Evolutionary conservation across 1,140 invertebrate genomes (phyloP), one percentile per base, ranked within the genome.

Genomic region (Hyphantria cunea): DNA sequence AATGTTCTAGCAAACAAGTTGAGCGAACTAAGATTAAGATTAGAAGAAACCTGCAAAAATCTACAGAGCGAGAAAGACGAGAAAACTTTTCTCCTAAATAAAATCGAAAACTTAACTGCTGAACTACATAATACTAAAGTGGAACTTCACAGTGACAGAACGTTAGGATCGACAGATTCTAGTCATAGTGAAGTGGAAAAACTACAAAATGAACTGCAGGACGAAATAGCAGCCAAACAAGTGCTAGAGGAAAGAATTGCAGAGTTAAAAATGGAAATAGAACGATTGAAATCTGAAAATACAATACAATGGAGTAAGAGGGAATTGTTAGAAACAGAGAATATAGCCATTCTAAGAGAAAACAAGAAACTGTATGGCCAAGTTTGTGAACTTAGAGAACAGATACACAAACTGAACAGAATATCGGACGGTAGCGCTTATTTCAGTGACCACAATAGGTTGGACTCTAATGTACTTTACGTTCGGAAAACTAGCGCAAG

Each of bases 231-330:
- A 51, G 84, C 85, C 8, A 90, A 90, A 62, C 88, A 90, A 53
- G 85, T 88, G 0, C 60, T 89, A 14, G 88, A 88, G 64, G 88
- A 90, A 41, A 89, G 84, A 61, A 96, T 97, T 72, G 95, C 95
- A n/a, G 95, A 95, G 73, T 86, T 96, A 4, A 95, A 95, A 75
- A 96, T 95, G 79, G 96, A 97, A 90, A 93, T 96, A 68, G 95
- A 96, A 70, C 95, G 94, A 70, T 90, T 98, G 6, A 97, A 98
- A 91, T 94, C 94, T 0, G 97, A 98, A 91, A 98, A 98, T 92
- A 97, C 96, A 0, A 93, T 95, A 5, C 97, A 98, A 81, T 98
- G 97, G 97, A 96, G 96, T 8, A 96, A 97, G 84, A 91, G 97
- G 7, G 97, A 98, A 86, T 92, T 96, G 10, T 80, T 98, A 25